phyloP scores from a whole-genome alignment of 2,888 invertebrate genomes.

The Oasisia sp. region DNA sequence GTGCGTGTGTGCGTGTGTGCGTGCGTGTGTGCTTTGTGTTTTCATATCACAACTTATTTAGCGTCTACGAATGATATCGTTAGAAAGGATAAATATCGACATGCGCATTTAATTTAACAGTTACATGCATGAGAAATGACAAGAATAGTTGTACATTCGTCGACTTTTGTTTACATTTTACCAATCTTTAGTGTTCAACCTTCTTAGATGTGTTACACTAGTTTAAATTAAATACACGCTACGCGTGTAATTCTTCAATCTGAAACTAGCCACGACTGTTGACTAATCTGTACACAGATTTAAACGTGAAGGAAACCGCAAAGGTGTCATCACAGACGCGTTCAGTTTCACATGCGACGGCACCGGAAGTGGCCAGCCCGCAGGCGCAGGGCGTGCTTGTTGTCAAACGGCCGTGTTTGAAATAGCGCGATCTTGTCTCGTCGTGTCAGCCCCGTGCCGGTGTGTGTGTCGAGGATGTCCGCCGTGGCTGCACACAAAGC shows the following conservation, averaged over 20 bases:
- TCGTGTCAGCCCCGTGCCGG: neutral
- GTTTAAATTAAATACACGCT: neutral
- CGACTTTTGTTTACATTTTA: no score
- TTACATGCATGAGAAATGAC: no score
- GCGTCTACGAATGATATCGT: no score
- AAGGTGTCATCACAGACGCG: neutral
- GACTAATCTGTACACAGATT: neutral
- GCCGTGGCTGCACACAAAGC: neutral
- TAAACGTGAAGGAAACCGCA: neutral
- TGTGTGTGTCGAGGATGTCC: neutral
- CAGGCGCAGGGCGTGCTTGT: neutral
- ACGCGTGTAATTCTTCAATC: neutral
- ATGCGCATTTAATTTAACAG: no score
- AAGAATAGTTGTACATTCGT: no score
- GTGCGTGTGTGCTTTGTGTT: no score
- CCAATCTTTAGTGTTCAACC: no score
- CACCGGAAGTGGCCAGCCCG: neutral
- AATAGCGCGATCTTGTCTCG: neutral
- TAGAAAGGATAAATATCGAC: no score
- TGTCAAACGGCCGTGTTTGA: constrained; percentile 17
- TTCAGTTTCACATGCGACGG: neutral
- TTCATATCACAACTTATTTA: no score
- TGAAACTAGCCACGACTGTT: neutral
- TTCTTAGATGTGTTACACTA: no score
- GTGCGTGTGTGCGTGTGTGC: no score